phyloP scores from a whole-genome alignment of 64 coral and sea anemone genomes.

The Acropora yongei region DNA sequence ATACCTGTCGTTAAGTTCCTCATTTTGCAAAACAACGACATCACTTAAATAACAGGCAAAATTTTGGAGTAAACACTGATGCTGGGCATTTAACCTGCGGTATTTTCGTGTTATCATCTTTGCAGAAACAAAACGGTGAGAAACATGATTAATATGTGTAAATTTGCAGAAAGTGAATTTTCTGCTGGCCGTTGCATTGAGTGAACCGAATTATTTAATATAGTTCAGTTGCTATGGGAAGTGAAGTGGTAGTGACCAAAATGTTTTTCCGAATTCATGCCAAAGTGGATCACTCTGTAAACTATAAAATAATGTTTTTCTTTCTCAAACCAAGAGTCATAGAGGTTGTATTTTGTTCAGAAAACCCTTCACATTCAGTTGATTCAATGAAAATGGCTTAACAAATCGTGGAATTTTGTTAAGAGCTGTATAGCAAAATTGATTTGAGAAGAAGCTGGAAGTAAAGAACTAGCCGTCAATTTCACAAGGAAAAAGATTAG shows the following conservation, averaged over 20 bases:
- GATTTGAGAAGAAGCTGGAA: too few relatives aligned
- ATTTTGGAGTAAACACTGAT: background rate
- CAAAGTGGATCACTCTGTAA: too few relatives aligned
- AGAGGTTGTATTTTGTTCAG: too few relatives aligned
- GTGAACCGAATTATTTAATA: background rate
- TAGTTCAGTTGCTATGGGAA: background rate
- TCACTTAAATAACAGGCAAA: background rate
- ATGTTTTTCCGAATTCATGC: too few relatives aligned
- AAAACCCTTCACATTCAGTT: too few relatives aligned
- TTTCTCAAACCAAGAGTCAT: too few relatives aligned
- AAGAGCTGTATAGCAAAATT: too few relatives aligned
- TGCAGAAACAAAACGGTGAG: background rate
- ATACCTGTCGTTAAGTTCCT: background rate
- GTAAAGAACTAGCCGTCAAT: too few relatives aligned
- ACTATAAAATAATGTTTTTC: too few relatives aligned
- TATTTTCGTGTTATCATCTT: background rate
- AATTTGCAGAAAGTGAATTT: background rate
- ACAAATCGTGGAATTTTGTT: too few relatives aligned
- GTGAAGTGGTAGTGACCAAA: background rate
- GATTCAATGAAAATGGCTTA: too few relatives aligned
- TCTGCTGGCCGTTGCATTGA: background rate
- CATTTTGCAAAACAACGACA: background rate
- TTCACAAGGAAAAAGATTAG: too few relatives aligned
- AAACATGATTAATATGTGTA: background rate
- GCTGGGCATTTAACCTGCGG: background rate